Evolutionary conservation across 2,113 vertebrate genomes (phyloP).

Genomic region (Hiodon alosoides): DNA sequence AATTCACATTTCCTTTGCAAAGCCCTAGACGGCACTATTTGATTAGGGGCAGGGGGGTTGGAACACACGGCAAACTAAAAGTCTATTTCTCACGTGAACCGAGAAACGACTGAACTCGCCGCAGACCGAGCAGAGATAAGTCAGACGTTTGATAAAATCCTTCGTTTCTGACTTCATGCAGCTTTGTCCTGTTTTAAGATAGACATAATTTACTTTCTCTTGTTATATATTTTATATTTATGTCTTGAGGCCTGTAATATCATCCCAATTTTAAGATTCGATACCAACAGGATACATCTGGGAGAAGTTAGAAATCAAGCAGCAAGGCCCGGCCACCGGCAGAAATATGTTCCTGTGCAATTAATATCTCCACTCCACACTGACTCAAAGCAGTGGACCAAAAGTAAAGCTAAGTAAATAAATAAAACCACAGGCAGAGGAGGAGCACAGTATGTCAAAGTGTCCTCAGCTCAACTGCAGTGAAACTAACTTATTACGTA

Average conservation of each 20-base stretch:
- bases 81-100: too few species aligned
- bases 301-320: conserved; percentile 33
- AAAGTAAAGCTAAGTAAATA: conserved; percentile 11
- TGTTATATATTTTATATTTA: conserved; percentile 18
- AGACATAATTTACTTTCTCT: conserved; percentile 18
- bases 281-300: conserved; percentile 43
- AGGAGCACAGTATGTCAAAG: too few species aligned
- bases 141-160: too few species aligned
- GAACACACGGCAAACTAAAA: too few species aligned
- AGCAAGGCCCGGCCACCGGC: conserved; percentile 32
- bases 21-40: too few species aligned
- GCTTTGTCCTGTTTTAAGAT: background rate
- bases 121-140: too few species aligned
- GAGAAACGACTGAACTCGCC: too few species aligned
- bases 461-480: too few species aligned
- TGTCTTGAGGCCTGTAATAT: conserved; percentile 33
- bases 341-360: conserved; percentile 24
- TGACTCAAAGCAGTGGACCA: conserved; percentile 12
- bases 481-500: too few species aligned
- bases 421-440: background rate
- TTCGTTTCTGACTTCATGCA: too few species aligned
- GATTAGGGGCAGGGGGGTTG: too few species aligned
- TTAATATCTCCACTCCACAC: conserved; percentile 26
- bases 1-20: too few species aligned
- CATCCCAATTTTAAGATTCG: conserved; percentile 32